A percentile compares a stretch with the other conserved stretches of the same genome.
Evolutionary conservation across 2,888 invertebrate genomes (phyloP).

Genomic region (Lobophora halterata): DNA sequence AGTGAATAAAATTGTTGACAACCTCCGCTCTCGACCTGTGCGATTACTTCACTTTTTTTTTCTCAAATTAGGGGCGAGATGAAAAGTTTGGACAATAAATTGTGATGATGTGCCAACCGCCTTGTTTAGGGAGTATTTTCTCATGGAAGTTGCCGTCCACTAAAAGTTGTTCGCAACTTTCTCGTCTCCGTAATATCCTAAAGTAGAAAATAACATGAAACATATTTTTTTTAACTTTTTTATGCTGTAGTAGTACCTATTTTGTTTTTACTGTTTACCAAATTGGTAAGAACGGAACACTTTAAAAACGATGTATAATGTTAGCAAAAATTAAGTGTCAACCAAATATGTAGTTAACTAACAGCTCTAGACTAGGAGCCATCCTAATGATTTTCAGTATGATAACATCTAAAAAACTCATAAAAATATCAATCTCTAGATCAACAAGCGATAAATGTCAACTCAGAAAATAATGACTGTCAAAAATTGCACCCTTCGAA

Average conservation of each 20-base stretch:
- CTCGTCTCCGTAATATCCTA: slow-evolving; percentile 6
- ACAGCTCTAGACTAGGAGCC: no score
- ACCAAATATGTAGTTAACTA: no score
- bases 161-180: slow-evolving; percentile 17
- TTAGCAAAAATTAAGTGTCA: no score
- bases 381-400: no score
- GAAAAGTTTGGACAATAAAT: slow-evolving; percentile 51
- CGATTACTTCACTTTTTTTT: slow-evolving; percentile 38
- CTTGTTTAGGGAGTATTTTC: slow-evolving; percentile 25
- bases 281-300: no score
- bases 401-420: not conserved
- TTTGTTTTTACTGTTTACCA: no score
- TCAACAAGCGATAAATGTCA: slow-evolving; percentile 34
- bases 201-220: slow-evolving; percentile 6
- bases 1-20: slow-evolving; percentile 55
- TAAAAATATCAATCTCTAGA: slow-evolving; percentile 20
- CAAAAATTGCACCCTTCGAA: slow-evolving; percentile 23
- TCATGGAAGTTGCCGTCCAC: slow-evolving; percentile 25
- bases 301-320: no score
- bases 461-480: slow-evolving; percentile 25
- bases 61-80: slow-evolving; percentile 39
- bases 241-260: no score
- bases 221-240: not conserved
- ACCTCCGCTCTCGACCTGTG: slow-evolving; percentile 29
- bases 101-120: slow-evolving; percentile 44